Evolutionary conservation across 2,113 vertebrate species (phyloP).

Genomic region (Melanostigma gelatinosum): DNA sequence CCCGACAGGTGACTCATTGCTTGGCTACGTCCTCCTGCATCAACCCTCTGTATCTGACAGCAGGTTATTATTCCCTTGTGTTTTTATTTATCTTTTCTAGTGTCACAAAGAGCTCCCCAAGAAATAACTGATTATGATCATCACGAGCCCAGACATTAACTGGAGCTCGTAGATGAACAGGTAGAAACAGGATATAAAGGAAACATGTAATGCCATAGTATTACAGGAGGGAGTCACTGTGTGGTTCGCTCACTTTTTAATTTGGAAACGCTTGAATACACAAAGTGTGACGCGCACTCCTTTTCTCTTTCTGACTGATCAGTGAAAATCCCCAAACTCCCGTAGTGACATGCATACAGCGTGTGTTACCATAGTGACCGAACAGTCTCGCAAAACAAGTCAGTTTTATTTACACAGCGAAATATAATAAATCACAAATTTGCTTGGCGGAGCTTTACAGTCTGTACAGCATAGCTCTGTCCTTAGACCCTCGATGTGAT

Average conservation of each 20-base stretch:
- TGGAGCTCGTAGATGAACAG: background rate
- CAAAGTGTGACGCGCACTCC: background rate
- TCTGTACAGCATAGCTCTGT: background rate
- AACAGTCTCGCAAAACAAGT: background rate
- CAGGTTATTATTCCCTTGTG: background rate
- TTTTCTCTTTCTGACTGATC: background rate
- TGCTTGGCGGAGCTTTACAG: background rate
- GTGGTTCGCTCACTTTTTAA: background rate
- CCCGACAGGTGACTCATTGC: background rate
- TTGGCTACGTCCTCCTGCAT: background rate
- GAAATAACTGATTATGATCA: background rate
- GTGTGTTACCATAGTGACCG: background rate
- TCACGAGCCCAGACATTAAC: background rate
- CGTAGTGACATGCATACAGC: background rate
- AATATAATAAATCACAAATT: background rate
- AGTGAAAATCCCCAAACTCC: background rate
- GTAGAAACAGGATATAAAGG: background rate
- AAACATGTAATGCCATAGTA: background rate
- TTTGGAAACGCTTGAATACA: background rate
- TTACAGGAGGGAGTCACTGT: background rate
- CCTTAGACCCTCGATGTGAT: background rate
- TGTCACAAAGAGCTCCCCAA: background rate
- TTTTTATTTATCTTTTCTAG: background rate
- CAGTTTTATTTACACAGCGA: background rate
- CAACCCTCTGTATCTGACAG: background rate